A percentile compares a stretch with the other conserved stretches of the same genome.
phyloP scores from a whole-genome alignment of 2,113 vertebrate genomes.

The Ammospiza caudacuta region DNA sequence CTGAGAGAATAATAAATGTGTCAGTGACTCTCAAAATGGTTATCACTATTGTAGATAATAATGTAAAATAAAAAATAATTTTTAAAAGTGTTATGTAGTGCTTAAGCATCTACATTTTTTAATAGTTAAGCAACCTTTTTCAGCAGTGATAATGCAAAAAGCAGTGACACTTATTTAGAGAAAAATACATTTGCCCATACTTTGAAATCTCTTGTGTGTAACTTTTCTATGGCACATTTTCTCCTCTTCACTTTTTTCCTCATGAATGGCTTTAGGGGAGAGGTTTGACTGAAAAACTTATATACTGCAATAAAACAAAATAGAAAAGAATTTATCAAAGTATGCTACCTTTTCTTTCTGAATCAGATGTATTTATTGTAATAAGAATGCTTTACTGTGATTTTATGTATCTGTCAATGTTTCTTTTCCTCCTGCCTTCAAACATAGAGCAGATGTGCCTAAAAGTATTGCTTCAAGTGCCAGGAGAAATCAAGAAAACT shows the following conservation, averaged over 20 bases:
- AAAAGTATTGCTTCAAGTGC: neutral
- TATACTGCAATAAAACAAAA: neutral
- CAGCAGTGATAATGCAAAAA: neutral
- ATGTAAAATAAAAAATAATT: neutral
- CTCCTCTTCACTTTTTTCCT: neutral
- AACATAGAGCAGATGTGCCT: neutral
- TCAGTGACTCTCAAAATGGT: neutral
- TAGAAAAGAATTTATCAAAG: neutral
- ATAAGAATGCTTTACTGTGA: neutral
- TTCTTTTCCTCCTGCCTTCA: neutral
- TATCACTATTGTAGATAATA: neutral
- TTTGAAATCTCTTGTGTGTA: neutral
- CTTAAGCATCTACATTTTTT: neutral
- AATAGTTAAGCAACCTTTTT: neutral
- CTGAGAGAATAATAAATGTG: constrained; percentile 45
- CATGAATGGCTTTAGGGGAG: neutral
- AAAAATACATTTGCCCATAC: neutral
- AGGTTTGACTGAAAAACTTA: neutral
- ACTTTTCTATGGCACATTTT: neutral
- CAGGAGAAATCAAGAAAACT: neutral
- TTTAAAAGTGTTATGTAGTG: neutral
- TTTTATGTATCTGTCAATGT: neutral
- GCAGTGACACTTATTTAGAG: neutral
- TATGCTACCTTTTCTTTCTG: neutral
- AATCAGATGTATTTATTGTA: neutral